These are phyloP conservation scores for Leptopilina drosophilae DNA, from an alignment of 2,888 invertebrate genomes.

Conservation along the genomic window DNA sequence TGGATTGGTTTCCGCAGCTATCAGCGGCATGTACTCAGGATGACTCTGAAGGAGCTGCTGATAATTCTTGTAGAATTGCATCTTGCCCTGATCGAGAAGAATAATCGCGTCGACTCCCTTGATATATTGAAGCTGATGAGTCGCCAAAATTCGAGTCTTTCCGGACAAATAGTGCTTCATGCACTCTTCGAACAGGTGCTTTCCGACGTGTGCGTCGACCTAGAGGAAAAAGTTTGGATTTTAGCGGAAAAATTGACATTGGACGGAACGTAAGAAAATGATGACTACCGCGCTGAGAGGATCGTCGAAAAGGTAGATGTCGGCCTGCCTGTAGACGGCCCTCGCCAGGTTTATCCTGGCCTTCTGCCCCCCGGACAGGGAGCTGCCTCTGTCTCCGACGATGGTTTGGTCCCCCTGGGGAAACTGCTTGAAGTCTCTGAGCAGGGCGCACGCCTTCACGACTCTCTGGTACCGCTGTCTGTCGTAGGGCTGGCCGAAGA, in stretches of 20 bases:
- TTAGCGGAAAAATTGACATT: not conserved
- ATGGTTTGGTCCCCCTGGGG: constrained; percentile 84
- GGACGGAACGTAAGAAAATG: not conserved
- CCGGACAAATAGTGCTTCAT: constrained; percentile 82
- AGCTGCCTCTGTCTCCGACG: constrained; percentile 86
- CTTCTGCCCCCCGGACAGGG: constrained; percentile 86
- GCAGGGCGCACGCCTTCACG: constrained; percentile 76
- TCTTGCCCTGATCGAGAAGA: constrained; percentile 70
- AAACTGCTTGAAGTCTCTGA: constrained; percentile 80
- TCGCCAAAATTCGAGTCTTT: constrained; percentile 87
- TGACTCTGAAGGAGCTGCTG: constrained; percentile 64
- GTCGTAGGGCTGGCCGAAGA: constrained; percentile 86
- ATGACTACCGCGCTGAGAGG: constrained; percentile 84
- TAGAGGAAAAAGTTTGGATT: constrained; percentile 22
- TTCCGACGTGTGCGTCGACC: constrained; percentile 87
- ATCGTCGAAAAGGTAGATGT: constrained; percentile 89
- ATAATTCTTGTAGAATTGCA: constrained; percentile 65
- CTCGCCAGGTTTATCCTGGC: constrained; percentile 87
- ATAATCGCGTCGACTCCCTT: constrained; percentile 78
- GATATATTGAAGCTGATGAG: constrained; percentile 86
- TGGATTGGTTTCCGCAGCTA: constrained; percentile 66
- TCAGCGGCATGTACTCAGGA: constrained; percentile 67
- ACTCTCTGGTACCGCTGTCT: constrained; percentile 79
- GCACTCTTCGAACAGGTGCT: constrained; percentile 87
- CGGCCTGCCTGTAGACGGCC: constrained; percentile 87